A percentile compares a stretch with the other conserved stretches of the same genome.
These are phyloP conservation scores for Monochamus saltuarius DNA, from an alignment of 1,140 invertebrate genomes.

Conservation along the genomic window DNA sequence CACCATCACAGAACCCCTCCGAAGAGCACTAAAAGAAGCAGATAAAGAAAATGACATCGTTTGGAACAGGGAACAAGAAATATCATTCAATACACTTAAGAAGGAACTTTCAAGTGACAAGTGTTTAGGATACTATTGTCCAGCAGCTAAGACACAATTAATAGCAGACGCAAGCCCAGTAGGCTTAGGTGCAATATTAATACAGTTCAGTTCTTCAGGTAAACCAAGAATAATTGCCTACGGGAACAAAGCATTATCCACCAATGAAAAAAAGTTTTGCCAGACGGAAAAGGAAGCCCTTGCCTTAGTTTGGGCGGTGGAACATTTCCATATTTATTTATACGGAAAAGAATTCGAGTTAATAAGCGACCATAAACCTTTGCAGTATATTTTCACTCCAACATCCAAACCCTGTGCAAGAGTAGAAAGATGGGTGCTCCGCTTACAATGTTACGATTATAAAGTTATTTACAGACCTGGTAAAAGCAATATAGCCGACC, in stretches of 20 bases:
- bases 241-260: too few species aligned
- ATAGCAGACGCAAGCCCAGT: slow-evolving; percentile 53
- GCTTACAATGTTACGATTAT: background rate
- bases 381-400: slow-evolving; percentile 13
- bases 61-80: slow-evolving; percentile 28
- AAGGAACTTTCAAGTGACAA: slow-evolving; percentile 5
- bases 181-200: slow-evolving; percentile 44
- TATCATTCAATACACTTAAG: slow-evolving; percentile 13
- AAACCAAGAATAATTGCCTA: slow-evolving; percentile 12
- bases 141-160: slow-evolving; percentile 42
- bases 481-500: too few species aligned
- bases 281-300: background rate
- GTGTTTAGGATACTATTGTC: slow-evolving; percentile 54
- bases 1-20: slow-evolving; percentile 8
- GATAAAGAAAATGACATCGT: slow-evolving; percentile 45
- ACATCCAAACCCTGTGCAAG: slow-evolving; percentile 15
- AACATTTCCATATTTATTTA: background rate
- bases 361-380: slow-evolving; percentile 14
- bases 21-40: slow-evolving; percentile 30
- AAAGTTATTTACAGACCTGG: too few species aligned
- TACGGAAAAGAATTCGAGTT: background rate
- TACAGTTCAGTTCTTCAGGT: slow-evolving; percentile 14
- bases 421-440: background rate
- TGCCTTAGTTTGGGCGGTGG: background rate
- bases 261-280: background rate